These are phyloP conservation scores for Coranthus polyacanthus DNA, from an alignment of 2,797 vertebrate species.

Conservation along the genomic window DNA sequence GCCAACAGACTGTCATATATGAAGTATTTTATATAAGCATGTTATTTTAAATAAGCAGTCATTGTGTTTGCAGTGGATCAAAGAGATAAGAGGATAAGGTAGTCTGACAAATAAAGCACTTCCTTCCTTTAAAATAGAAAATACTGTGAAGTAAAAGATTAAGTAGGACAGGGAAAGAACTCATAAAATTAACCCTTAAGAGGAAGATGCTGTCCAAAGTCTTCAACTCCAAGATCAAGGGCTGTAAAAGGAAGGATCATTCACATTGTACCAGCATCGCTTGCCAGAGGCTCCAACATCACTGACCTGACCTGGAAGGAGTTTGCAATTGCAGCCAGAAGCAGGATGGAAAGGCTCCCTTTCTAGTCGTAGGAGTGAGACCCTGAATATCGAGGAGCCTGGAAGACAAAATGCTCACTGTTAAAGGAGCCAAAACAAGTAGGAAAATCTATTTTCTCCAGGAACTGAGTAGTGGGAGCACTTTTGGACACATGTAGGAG, in stretches of 20 bases:
- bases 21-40: no score
- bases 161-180: no score
- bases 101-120: background rate
- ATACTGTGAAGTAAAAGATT: no score
- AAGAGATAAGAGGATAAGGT: background rate
- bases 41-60: background rate
- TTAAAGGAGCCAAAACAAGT: constrained; percentile 9
- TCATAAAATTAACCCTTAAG: no score
- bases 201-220: no score
- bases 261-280: constrained; percentile 21
- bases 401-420: constrained; percentile 17
- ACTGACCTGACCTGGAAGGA: constrained; percentile 31
- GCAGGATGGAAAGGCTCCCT: constrained; percentile 18
- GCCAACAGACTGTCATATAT: background rate
- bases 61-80: background rate
- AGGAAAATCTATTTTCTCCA: constrained; percentile 11
- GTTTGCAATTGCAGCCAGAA: constrained; percentile 44
- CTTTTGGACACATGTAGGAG: background rate
- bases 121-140: no score
- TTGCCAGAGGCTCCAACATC: constrained; percentile 37
- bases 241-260: constrained; percentile 17
- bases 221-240: no score
- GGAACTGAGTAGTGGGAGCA: background rate
- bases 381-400: background rate
- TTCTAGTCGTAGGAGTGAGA: constrained; percentile 12